Base-by-base conservation (phyloP, 2,797 vertebrate species). In the Bovichtus diacanthus region DNA sequence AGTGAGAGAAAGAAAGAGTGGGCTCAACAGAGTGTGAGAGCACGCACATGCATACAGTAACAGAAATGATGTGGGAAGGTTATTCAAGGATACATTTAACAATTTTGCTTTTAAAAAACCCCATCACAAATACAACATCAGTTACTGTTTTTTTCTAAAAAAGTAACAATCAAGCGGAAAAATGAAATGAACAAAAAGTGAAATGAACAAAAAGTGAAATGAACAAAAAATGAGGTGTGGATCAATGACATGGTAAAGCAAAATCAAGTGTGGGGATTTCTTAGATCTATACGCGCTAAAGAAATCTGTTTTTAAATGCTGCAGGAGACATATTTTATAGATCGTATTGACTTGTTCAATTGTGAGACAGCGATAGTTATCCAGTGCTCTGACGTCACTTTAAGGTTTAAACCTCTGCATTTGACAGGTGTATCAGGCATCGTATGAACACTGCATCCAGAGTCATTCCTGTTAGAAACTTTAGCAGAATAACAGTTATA, bases 41-140 rank as follows among this genome's bases (percentile, higher is more conserved):
- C 75, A 85, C 39, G 21, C 81, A 78, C 70, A 67, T 80, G 78
- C 53, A 73, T 70, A 72, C 75, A 56, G 74, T 51, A 12, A 31
- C 71, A 39, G 9, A 55, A 39, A 62, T 53, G 43, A 64, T 67
- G 53, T 49, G 7, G n/a, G 25, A 76, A 64, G 76, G 68, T 71
- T 34, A 70, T 62, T 47, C 9, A 13, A 75, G 76, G 78, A 78
- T 34, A 76, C 11, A 25, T 51, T 34, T 50, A 6, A 60, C 50
- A 73, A 11, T 59, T 27, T 25, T 27, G 46, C 38, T 58, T 61
- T 49, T 5, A 31, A 59, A 70, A 63, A 36, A 34, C 27, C 13
- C 34, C 25, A 74, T 23, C 2, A 11, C 41, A 51, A 78, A 49
- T 66, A 34, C 31, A 38, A 58, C 39, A 41, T 19, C 23, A 47